Conservation (phyloP, 2,888 invertebrate genomes). For the Theretra japonica region DNA sequence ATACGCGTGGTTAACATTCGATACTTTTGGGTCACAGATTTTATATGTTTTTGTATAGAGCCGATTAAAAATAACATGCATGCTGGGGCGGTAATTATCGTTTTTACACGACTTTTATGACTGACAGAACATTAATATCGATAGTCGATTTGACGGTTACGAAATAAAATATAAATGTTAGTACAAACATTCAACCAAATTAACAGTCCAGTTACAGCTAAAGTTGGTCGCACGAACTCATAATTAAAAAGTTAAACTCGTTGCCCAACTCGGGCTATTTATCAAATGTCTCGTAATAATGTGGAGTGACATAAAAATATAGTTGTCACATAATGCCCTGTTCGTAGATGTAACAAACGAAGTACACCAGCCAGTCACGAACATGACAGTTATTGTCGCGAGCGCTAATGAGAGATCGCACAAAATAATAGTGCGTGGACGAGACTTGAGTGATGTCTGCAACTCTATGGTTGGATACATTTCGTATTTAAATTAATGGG, state of each 20-base stretch:
- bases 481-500: background rate
- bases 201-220: background rate
- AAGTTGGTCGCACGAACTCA: background rate
- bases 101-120: constrained; percentile 5
- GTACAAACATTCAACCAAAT: background rate
- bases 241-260: constrained; percentile 21
- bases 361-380: constrained; percentile 63
- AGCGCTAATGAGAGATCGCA: constrained; percentile 77
- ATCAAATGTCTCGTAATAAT: constrained; percentile 20
- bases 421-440: constrained; percentile 13
- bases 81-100: background rate
- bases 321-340: constrained; percentile 25
- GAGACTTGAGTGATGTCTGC: background rate
- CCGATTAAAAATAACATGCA: constrained; percentile 5
- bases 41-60: background rate
- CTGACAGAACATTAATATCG: background rate
- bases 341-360: constrained; percentile 29
- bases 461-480: background rate
- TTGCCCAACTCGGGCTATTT: constrained; percentile 7
- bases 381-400: constrained; percentile 49
- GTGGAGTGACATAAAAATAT: constrained; percentile 13
- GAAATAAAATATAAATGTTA: background rate
- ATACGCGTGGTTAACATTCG: constrained; percentile 12
- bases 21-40: constrained; percentile 4
- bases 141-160: background rate